Evolutionary conservation across 2,797 vertebrate species (phyloP).

Genomic region (Apodemus agrarius): DNA sequence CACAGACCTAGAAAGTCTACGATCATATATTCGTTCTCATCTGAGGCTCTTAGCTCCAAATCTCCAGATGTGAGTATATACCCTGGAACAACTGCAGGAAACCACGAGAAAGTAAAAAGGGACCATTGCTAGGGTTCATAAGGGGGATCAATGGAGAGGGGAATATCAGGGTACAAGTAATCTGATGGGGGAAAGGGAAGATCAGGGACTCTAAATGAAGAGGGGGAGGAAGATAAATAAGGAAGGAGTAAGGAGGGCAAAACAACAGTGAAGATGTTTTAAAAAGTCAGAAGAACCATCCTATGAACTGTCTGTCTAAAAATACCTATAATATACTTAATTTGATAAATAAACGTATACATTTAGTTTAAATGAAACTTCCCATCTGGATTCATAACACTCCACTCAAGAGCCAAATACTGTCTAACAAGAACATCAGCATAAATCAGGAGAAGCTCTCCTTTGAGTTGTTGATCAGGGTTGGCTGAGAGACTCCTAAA

Average conservation of each 20-base stretch:
- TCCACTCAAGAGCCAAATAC: background rate
- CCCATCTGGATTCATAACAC: background rate
- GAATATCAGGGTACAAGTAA: background rate
- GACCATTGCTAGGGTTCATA: background rate
- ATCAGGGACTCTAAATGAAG: background rate
- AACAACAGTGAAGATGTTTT: background rate
- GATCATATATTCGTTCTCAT: background rate
- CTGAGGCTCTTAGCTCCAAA: background rate
- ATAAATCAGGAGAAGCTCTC: background rate
- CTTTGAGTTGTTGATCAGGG: background rate
- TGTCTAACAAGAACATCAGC: background rate
- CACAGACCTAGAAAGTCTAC: background rate
- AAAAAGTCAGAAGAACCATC: background rate
- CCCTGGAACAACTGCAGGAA: background rate
- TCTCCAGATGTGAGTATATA: background rate
- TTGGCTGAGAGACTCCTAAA: background rate
- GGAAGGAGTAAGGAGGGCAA: background rate
- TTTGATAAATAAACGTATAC: background rate
- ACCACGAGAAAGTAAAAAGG: background rate
- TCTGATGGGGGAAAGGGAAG: background rate
- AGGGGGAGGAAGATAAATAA: background rate
- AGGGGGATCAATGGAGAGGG: background rate
- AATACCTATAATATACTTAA: background rate
- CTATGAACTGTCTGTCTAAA: background rate
- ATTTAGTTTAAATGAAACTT: background rate